Conservation (phyloP, 2,888 invertebrate genomes). For the Megastigmus dorsalis region DNA sequence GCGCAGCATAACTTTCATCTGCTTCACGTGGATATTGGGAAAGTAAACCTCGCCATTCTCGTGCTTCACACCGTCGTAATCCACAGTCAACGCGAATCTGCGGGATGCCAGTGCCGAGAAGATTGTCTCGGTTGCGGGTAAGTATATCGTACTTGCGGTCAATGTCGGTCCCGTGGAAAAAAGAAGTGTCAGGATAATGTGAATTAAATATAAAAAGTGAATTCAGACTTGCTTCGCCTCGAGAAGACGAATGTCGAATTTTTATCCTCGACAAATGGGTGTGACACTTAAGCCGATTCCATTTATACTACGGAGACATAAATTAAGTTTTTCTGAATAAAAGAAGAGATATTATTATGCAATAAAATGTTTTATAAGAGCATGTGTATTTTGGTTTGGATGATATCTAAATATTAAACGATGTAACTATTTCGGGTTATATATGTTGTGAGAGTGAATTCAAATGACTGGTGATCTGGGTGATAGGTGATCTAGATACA, state of each 20-base stretch:
- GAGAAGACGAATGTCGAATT: slow-evolving; percentile 63
- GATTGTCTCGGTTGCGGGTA: slow-evolving; percentile 58
- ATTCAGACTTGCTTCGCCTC: slow-evolving; percentile 60
- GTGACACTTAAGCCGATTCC: slow-evolving; percentile 68
- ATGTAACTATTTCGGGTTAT: too few species aligned
- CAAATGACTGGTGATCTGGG: too few species aligned
- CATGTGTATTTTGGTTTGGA: neutral
- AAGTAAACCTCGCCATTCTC: slow-evolving; percentile 58
- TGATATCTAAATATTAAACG: too few species aligned
- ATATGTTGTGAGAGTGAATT: too few species aligned
- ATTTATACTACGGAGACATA: slow-evolving; percentile 56
- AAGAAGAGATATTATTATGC: neutral
- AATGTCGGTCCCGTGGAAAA: slow-evolving; percentile 56
- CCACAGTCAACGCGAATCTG: slow-evolving; percentile 53
- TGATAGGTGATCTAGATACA: too few species aligned
- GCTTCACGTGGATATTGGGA: slow-evolving; percentile 58
- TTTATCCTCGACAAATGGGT: slow-evolving; percentile 68
- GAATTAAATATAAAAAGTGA: neutral
- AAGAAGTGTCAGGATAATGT: too few species aligned
- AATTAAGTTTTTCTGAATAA: slow-evolving; percentile 34
- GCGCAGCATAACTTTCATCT: slow-evolving; percentile 60
- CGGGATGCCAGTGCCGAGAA: slow-evolving; percentile 63
- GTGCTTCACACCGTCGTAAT: slow-evolving; percentile 57
- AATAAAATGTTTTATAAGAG: neutral
- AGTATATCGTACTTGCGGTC: slow-evolving; percentile 61